phyloP scores from a whole-genome alignment of 2,113 vertebrate species.

The Ailurus styani region DNA sequence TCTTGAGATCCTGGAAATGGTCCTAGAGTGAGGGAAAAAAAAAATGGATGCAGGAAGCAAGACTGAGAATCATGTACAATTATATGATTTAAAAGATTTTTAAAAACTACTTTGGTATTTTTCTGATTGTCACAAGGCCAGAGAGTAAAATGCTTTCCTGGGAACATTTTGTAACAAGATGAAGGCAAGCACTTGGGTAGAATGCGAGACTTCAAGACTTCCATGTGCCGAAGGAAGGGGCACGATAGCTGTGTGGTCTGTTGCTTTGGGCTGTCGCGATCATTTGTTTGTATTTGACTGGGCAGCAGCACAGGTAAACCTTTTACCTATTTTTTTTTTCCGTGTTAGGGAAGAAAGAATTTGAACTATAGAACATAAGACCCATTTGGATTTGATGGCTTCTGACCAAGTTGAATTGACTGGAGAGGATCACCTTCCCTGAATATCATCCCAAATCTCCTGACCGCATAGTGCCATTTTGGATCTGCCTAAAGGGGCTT shows the following conservation, averaged over 20 bases:
- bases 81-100: conserved; percentile 48
- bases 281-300: not conserved
- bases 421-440: not conserved
- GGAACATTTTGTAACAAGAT: conserved; percentile 30
- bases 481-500: not conserved
- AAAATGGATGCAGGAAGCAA: not conserved
- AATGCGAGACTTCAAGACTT: conserved; percentile 5
- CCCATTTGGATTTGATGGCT: not conserved
- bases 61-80: conserved; percentile 32
- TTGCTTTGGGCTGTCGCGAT: too few relatives aligned
- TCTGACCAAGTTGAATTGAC: not conserved
- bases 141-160: not conserved
- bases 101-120: not conserved
- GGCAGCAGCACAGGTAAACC: not conserved
- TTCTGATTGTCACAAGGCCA: conserved; percentile 9
- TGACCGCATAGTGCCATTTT: not conserved
- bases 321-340: not conserved
- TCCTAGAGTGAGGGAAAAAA: conserved; percentile 17
- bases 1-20: conserved; percentile 70
- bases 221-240: not conserved
- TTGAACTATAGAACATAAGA: not conserved
- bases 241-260: not conserved
- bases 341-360: not conserved
- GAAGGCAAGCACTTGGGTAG: not conserved
- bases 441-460: not conserved